phyloP scores from a whole-genome alignment of 2,113 vertebrate genomes.

The Bubo scandiacus region DNA sequence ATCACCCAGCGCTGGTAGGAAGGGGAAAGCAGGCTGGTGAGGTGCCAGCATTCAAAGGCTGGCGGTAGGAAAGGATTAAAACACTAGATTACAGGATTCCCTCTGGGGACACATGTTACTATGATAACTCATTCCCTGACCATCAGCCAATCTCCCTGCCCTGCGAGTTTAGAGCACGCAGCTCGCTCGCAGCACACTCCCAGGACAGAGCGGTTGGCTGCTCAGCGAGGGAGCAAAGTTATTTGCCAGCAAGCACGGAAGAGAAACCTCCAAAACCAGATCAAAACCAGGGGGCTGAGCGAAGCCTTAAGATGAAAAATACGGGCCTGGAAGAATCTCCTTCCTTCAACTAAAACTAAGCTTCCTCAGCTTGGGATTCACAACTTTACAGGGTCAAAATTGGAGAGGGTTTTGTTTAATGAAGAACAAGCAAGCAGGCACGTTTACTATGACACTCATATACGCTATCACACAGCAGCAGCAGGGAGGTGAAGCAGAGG shows the following conservation, averaged over 20 bases:
- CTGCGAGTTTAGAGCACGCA: background rate
- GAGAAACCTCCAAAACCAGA: background rate
- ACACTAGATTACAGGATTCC: constrained; percentile 14
- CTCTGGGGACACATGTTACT: background rate
- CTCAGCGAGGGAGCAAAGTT: background rate
- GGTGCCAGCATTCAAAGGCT: background rate
- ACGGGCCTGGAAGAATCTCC: background rate
- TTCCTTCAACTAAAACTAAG: background rate
- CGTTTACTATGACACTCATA: background rate
- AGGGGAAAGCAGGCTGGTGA: background rate
- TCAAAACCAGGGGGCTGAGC: background rate
- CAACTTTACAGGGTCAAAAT: rapidly evolving
- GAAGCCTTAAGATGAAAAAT: background rate
- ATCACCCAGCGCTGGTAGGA: background rate
- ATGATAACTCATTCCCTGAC: background rate
- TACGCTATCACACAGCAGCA: background rate
- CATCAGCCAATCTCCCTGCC: background rate
- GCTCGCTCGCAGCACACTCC: background rate
- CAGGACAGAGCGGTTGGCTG: background rate
- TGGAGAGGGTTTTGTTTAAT: background rate
- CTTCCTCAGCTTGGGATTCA: background rate
- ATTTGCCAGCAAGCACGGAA: background rate
- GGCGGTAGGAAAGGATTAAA: constrained; percentile 44
- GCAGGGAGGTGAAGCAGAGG: background rate
- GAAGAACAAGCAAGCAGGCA: background rate